Percentiles rank a stretch among this genome's conserved stretches.
Evolutionary conservation across 2,888 invertebrate species (phyloP).

Genomic region (Cephus pygmeus): DNA sequence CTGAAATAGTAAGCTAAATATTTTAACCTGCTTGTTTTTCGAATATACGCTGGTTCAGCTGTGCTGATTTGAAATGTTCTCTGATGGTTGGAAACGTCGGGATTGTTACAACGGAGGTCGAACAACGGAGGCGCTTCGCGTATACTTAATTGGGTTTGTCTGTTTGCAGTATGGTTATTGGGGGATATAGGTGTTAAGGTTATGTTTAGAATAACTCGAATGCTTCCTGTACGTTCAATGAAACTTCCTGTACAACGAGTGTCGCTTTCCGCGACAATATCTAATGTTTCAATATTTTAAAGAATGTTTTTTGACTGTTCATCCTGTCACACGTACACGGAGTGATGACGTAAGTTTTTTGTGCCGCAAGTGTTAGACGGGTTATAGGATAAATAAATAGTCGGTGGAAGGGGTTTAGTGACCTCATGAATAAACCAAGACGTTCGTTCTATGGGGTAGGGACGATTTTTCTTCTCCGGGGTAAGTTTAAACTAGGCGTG

Average conservation of each 20-base stretch:
- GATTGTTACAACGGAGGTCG: background rate
- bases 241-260: background rate
- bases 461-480: slow-evolving; percentile 41
- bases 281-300: background rate
- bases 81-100: background rate
- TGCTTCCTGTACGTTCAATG: background rate
- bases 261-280: background rate
- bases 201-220: background rate
- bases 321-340: background rate
- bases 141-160: background rate
- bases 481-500: background rate
- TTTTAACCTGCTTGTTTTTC: background rate
- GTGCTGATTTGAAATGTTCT: background rate
- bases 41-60: background rate
- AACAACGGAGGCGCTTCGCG: background rate
- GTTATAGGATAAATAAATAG: background rate
- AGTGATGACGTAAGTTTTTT: background rate
- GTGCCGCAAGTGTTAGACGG: background rate
- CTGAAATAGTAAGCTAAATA: background rate
- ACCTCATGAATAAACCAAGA: slow-evolving; percentile 46
- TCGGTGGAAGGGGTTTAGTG: slow-evolving; percentile 35
- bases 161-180: background rate
- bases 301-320: background rate
- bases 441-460: slow-evolving; percentile 27
- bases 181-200: background rate